Conservation (phyloP, 2,888 invertebrate genomes). For the Mesodorylaimus sp. region DNA sequence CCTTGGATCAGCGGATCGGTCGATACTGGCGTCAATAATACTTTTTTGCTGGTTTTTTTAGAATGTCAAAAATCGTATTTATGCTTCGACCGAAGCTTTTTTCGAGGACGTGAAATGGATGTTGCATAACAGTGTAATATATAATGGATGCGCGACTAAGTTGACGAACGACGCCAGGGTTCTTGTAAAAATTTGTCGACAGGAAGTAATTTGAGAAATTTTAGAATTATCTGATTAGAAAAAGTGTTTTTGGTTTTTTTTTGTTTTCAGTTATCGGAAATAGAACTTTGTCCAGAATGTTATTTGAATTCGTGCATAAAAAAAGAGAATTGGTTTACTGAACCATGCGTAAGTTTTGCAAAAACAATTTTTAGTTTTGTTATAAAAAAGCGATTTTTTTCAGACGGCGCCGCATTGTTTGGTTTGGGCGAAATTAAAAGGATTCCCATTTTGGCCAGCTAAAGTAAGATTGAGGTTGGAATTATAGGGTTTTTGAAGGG, state of each 20-base stretch:
- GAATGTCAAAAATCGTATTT: slow-evolving; percentile 53
- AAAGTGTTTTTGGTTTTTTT: background rate
- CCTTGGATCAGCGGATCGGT: too few relatives aligned
- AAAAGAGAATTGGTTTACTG: slow-evolving; percentile 66
- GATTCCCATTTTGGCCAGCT: slow-evolving; percentile 92
- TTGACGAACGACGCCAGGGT: slow-evolving; percentile 44
- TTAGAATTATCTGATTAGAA: background rate
- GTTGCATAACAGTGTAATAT: slow-evolving; percentile 72
- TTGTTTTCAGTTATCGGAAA: slow-evolving; percentile 49
- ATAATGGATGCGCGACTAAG: slow-evolving; percentile 43
- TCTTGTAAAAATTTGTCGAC: slow-evolving; percentile 61
- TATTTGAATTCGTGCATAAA: slow-evolving; percentile 65
- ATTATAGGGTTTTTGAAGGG: background rate
- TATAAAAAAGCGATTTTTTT: slow-evolving; percentile 14
- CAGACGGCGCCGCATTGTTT: slow-evolving; percentile 61
- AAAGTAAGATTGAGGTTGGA: slow-evolving; percentile 39
- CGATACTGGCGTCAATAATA: too few relatives aligned
- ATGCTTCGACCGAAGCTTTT: slow-evolving; percentile 72
- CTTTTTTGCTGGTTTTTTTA: slow-evolving; percentile 23
- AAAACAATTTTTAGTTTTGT: slow-evolving; percentile 13
- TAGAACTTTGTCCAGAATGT: slow-evolving; percentile 80
- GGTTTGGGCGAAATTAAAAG: slow-evolving; percentile 89
- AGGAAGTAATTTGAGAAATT: slow-evolving; percentile 40
- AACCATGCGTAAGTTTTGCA: slow-evolving; percentile 64
- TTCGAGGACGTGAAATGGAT: slow-evolving; percentile 79